Evolutionary conservation across 2,888 invertebrate genomes (phyloP), one percentile per base, ranked within the genome.

Genomic region (Allygus modestus): DNA sequence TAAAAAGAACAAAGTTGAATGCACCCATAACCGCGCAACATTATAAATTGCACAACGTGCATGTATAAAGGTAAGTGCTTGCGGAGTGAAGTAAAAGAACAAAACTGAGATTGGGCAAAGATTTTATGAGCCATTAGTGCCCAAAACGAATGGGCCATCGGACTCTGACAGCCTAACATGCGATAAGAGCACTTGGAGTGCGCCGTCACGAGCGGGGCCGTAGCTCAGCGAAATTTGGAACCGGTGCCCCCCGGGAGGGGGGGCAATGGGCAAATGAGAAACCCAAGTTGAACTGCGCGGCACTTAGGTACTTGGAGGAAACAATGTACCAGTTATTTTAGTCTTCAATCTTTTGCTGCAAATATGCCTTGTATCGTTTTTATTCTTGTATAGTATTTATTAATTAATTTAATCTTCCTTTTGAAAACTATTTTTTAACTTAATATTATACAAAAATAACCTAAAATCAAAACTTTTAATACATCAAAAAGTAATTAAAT

Each of bases 61-160:
- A 77, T 77, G 77, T 77, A 77, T 43, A 28, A 46, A 43, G 26
- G 46, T 77, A 77, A 77, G 77, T 77, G 77, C 77, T 77, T 43
- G 73, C 65, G 51, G 77, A 51, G 77, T 51, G 77, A 37, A 77
- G 46, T 43, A 77, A 77, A 77, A 77, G 77, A 77, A 46, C 43
- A 77, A 77, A 77, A 77, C 28, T 15, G 46, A 77, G 77, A 77
- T 77, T 77, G 77, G 46, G 77, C 77, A 77, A 77, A 23, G 77
- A 77, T 77, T 77, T 77, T 77, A 77, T 77, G 77, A 77, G 77
- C 77, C 77, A 77, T 77, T 77, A 77, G 77, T 77, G 77, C 28
- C 77, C 41, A 46, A 77, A 77, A 77, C 77, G 77, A 77, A 77
- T 77, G 77, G 77, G 41, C 77, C 77, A 46, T 43, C 46, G 28